Evolutionary conservation across 2,888 invertebrate genomes (phyloP).

Genomic region (Cantharis flavilabris): DNA sequence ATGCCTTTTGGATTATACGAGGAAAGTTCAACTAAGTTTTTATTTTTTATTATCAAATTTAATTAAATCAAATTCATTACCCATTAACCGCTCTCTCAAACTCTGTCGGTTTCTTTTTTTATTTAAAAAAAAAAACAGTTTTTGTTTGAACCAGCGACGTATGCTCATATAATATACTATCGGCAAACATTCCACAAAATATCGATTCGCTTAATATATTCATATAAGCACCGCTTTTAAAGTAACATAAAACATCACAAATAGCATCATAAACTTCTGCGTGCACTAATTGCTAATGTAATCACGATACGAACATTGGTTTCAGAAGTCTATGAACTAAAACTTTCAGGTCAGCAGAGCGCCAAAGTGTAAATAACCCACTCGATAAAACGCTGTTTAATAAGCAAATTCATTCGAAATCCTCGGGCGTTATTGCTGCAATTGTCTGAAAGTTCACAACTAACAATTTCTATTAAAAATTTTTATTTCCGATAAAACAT

Average conservation of each 20-base stretch:
- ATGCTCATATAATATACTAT: neutral
- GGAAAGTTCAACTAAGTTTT: too few species aligned
- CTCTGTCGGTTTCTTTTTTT: too few species aligned
- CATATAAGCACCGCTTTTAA: constrained; percentile 16
- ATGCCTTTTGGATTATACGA: neutral
- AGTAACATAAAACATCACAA: constrained; percentile 25
- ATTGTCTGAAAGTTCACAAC: neutral
- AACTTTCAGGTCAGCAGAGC: constrained; percentile 17
- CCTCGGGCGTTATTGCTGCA: neutral
- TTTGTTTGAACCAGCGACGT: neutral
- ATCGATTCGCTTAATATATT: constrained; percentile 4
- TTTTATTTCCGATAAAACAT: neutral
- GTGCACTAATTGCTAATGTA: constrained; percentile 28
- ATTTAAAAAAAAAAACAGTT: too few species aligned
- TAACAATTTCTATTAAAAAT: neutral
- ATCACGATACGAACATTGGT: constrained; percentile 23
- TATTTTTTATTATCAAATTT: too few species aligned
- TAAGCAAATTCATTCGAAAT: neutral
- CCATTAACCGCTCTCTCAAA: too few species aligned
- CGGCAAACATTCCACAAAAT: neutral
- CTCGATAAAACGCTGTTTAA: neutral
- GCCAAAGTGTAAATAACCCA: constrained; percentile 8
- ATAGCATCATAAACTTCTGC: constrained; percentile 21
- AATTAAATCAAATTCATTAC: too few species aligned
- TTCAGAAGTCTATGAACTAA: constrained; percentile 21